Conservation (phyloP, 1,140 invertebrate species). For the Wiebesia pumilae region DNA sequence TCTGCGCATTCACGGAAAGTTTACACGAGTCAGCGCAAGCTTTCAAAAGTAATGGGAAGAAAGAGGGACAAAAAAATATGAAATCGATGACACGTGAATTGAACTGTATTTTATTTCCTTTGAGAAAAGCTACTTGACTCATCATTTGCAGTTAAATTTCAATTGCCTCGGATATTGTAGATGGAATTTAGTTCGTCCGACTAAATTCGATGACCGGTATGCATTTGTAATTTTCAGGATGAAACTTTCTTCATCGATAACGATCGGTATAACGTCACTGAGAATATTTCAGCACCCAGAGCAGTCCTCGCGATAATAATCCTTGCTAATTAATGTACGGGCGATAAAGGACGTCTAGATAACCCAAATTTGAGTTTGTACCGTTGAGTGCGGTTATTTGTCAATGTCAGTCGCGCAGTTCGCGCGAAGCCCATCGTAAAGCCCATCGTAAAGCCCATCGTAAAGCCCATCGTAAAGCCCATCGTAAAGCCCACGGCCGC, state of each 20-base stretch:
- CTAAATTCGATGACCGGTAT: no score
- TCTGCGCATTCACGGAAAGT: slow-evolving; percentile 12
- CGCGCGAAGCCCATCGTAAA: not conserved
- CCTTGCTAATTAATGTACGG: no score
- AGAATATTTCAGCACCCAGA: no score
- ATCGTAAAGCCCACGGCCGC: not conserved
- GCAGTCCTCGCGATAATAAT: no score
- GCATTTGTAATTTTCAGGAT: no score
- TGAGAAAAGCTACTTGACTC: not conserved
- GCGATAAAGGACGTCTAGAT: no score
- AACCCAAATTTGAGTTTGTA: not conserved
- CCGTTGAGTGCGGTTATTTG: not conserved
- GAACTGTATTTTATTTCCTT: not conserved
- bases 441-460: not conserved
- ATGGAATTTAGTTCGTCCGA: no score
- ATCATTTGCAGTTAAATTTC: not conserved
- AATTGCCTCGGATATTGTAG: no score
- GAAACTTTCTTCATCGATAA: no score
- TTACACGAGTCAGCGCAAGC: not conserved
- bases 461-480: no score
- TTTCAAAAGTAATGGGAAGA: not conserved
- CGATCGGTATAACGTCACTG: no score
- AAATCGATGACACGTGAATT: not conserved
- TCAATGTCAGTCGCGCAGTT: not conserved
- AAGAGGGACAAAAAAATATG: slow-evolving; percentile 9